Conservation (phyloP, 2,888 invertebrate genomes). For the Tiliacea citrago region DNA sequence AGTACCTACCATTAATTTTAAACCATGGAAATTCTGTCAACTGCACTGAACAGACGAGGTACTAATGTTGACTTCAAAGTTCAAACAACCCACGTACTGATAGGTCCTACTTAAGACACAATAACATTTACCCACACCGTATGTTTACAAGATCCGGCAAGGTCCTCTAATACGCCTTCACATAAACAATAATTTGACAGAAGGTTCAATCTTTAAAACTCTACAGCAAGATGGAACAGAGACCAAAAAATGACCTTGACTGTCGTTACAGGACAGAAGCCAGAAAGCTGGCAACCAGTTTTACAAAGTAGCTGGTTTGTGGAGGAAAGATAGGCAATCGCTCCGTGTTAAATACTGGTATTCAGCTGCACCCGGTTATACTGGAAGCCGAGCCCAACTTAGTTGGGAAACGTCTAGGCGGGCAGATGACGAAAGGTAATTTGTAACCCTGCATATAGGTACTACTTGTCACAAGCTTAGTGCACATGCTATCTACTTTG, state of each 20-base stretch:
- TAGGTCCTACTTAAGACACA: slow-evolving; percentile 19
- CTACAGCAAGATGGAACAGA: too few relatives aligned
- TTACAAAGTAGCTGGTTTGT: not conserved
- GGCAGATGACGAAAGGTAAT: too few relatives aligned
- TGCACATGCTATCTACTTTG: not conserved
- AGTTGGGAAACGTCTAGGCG: too few relatives aligned
- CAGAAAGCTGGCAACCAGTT: not conserved
- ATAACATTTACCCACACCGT: slow-evolving; percentile 47
- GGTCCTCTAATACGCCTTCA: slow-evolving; percentile 1
- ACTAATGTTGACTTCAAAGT: slow-evolving; percentile 32
- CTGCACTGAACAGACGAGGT: not conserved
- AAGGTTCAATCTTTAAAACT: slow-evolving; percentile 14
- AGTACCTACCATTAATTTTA: not conserved
- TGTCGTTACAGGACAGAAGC: not conserved
- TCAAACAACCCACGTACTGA: slow-evolving; percentile 28
- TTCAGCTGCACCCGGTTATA: not conserved
- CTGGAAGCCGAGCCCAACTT: not conserved
- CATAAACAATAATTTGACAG: slow-evolving; percentile 5
- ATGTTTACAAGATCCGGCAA: slow-evolving; percentile 38
- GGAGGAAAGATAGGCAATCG: not conserved
- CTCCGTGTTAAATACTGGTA: not conserved
- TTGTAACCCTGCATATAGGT: rapidly evolving
- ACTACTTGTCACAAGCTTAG: not conserved
- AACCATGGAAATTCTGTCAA: not conserved
- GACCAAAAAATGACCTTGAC: not conserved